A percentile compares a stretch with the other conserved stretches of the same genome.
phyloP scores from a whole-genome alignment of 2,113 vertebrate species.

The Neolamprologus toae region DNA sequence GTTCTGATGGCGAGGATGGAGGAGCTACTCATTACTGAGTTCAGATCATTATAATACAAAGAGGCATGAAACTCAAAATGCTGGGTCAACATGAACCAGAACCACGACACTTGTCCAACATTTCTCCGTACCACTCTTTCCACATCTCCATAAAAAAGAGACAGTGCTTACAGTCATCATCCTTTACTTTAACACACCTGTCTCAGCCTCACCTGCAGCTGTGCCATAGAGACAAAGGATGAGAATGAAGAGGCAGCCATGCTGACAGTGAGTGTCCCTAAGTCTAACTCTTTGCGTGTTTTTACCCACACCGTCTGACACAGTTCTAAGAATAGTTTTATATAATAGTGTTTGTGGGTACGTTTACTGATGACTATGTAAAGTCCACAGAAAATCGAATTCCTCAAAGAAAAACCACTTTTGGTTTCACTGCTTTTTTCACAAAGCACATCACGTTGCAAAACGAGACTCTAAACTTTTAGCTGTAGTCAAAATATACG shows the following conservation, averaged over 20 bases:
- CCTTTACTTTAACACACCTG: background rate
- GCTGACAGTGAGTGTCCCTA: background rate
- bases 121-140: background rate
- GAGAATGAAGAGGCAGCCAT: background rate
- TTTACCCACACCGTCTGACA: background rate
- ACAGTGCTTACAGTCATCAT: background rate
- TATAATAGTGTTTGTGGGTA: accelerated
- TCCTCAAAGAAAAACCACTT: background rate
- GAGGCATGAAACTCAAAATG: background rate
- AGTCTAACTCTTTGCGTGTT: background rate
- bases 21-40: background rate
- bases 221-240: background rate
- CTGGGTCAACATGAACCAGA: accelerated
- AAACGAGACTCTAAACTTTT: background rate
- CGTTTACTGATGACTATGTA: background rate
- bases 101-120: background rate
- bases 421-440: background rate
- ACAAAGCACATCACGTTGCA: background rate
- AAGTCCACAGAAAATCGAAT: background rate
- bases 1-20: accelerated
- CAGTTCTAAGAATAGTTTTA: background rate
- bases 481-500: background rate
- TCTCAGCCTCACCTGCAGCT: conserved; percentile 14
- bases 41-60: background rate
- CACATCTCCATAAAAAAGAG: background rate